A percentile compares a stretch with the other conserved stretches of the same genome.
phyloP scores from a whole-genome alignment of 2,888 invertebrate species.

The Dastarcus helophoroides region DNA sequence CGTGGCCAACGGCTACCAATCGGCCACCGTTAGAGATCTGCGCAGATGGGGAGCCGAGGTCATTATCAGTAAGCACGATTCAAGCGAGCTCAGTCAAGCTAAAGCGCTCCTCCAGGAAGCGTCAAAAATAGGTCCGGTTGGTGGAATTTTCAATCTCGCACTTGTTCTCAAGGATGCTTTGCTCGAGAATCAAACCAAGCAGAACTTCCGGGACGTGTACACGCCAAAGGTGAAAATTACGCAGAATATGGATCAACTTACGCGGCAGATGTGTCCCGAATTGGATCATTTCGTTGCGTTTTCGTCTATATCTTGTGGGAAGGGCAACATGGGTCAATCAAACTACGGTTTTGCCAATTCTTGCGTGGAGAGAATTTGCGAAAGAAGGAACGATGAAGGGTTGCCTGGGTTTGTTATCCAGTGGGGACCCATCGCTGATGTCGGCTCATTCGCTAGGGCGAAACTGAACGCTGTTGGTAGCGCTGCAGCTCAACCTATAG shows the following conservation, averaged over 20 bases:
- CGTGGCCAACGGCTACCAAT: constrained; percentile 75
- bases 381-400: constrained; percentile 17
- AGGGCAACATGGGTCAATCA: constrained; percentile 22
- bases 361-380: constrained; percentile 21
- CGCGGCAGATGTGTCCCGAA: constrained; percentile 38
- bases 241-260: constrained; percentile 41
- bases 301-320: constrained; percentile 20
- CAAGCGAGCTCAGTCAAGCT: constrained; percentile 31
- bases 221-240: constrained; percentile 50
- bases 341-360: constrained; percentile 24
- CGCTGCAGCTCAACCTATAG: constrained; percentile 14
- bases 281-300: constrained; percentile 24
- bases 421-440: constrained; percentile 22
- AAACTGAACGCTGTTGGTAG: constrained; percentile 11
- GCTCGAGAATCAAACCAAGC: constrained; percentile 42
- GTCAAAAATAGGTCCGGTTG: constrained; percentile 41
- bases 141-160: constrained; percentile 56
- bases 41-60: constrained; percentile 23
- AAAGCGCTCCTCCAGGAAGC: constrained; percentile 35
- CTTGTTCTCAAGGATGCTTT: constrained; percentile 43
- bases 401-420: constrained; percentile 22
- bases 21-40: constrained; percentile 48
- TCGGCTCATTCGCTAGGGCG: constrained; percentile 15
- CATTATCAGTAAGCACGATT: constrained; percentile 34
- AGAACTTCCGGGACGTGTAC: constrained; percentile 41